Percentiles rank a stretch among this genome's conserved stretches.
phyloP scores from a whole-genome alignment of 2,888 invertebrate genomes.

The Tetanocera ferruginea region DNA sequence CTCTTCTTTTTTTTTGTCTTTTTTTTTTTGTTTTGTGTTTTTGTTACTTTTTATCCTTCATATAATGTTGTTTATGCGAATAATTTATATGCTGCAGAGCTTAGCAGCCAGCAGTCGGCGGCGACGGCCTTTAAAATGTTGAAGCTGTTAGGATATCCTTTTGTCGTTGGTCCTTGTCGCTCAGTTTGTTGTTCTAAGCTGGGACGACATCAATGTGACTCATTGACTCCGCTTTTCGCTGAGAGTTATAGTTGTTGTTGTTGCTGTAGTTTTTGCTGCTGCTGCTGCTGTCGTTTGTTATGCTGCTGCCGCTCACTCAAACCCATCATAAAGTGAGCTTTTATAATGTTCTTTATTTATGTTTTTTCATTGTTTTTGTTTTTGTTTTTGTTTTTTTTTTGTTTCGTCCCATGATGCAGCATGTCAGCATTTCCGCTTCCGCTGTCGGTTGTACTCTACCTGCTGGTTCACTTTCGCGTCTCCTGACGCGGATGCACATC shows the following conservation, averaged over 20 bases:
- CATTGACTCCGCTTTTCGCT: too few species aligned
- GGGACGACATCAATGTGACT: too few species aligned
- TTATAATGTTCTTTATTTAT: neutral
- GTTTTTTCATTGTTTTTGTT: neutral
- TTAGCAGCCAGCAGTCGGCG: conserved; percentile 3
- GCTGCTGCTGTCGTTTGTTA: neutral
- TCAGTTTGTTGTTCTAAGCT: too few species aligned
- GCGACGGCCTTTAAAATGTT: too few species aligned
- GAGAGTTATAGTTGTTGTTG: neutral
- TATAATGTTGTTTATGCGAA: conserved; percentile 8
- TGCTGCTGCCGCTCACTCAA: neutral
- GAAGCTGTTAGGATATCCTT: too few species aligned
- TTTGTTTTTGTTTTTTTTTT: neutral
- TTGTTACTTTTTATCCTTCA: too few species aligned
- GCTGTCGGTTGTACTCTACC: neutral
- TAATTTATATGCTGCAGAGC: conserved; percentile 6
- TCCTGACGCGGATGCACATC: neutral
- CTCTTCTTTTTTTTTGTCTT: neutral
- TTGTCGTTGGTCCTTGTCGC: too few species aligned
- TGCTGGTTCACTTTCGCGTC: too few species aligned
- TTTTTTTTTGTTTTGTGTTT: neutral
- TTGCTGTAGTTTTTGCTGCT: too few species aligned
- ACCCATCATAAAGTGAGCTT: conserved; percentile 8
- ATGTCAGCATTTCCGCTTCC: conserved; percentile 1
- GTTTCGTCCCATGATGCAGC: neutral